These are phyloP conservation scores for Drosophila nigrodunni DNA, from an alignment of 1,140 invertebrate species.

Conservation along the genomic window DNA sequence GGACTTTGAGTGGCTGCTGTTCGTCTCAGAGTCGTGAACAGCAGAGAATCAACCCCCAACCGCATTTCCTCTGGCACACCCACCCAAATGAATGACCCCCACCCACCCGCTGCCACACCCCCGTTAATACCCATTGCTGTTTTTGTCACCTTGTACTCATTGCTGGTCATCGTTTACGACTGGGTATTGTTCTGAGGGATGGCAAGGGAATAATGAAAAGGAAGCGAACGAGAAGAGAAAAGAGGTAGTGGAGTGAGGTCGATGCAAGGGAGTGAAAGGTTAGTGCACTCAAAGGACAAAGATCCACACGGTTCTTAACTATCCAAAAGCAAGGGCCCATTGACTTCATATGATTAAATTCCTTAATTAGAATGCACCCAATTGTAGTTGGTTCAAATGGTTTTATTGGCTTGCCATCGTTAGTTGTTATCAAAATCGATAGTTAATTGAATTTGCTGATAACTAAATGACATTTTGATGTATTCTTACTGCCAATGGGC, in stretches of 20 bases:
- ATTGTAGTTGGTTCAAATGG: background rate
- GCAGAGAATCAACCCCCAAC: constrained; percentile 38
- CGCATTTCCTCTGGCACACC: constrained; percentile 10
- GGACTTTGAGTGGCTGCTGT: constrained; percentile 50
- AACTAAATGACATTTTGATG: constrained; percentile 49
- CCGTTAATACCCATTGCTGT: background rate
- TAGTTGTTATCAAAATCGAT: constrained; percentile 71
- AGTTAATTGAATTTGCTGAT: constrained; percentile 67
- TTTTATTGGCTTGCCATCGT: background rate
- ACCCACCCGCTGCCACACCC: background rate
- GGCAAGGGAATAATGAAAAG: constrained; percentile 8
- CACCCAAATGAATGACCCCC: constrained; percentile 7
- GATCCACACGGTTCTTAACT: background rate
- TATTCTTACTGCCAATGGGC: constrained; percentile 7
- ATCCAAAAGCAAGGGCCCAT: constrained; percentile 2
- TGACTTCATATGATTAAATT: constrained; percentile 55
- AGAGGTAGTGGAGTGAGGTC: too few relatives aligned
- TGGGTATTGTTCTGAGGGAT: background rate
- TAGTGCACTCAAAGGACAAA: constrained; percentile 6
- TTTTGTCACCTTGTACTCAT: constrained; percentile 26
- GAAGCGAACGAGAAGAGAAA: too few relatives aligned
- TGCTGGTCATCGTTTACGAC: constrained; percentile 12
- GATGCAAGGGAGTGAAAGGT: background rate
- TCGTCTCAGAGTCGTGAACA: constrained; percentile 15
- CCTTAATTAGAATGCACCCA: constrained; percentile 58